Percentiles rank a stretch among this genome's conserved stretches.
These are phyloP conservation scores for Pseudorectes ferrugineus DNA, from an alignment of 2,113 vertebrate species.

Conservation along the genomic window DNA sequence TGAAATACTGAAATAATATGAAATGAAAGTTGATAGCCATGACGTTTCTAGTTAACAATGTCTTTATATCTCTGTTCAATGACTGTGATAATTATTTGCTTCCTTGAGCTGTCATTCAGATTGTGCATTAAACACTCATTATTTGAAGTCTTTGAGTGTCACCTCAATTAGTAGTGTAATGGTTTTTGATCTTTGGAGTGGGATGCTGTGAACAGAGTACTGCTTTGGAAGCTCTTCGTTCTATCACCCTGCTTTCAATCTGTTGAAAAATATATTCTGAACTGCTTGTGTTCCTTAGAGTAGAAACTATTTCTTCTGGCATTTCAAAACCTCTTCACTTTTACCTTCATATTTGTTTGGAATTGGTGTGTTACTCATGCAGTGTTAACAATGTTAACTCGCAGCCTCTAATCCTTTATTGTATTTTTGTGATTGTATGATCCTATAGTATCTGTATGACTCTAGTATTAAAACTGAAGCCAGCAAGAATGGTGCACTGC, in stretches of 20 bases:
- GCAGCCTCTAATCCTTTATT: not conserved
- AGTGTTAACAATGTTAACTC: rapidly evolving
- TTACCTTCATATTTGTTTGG: not conserved
- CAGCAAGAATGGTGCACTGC: not conserved
- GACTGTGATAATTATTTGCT: not conserved
- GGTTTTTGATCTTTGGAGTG: not conserved
- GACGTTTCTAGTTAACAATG: not conserved
- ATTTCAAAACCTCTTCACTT: not conserved
- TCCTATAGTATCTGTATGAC: not conserved
- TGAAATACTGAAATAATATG: not conserved
- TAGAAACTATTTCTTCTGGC: not conserved
- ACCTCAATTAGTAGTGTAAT: not conserved
- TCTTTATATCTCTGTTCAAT: not conserved
- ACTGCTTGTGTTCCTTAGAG: not conserved
- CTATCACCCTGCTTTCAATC: not conserved
- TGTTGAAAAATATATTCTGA: not conserved
- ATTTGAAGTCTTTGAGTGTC: not conserved
- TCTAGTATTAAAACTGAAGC: not conserved
- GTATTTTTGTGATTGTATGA: not conserved
- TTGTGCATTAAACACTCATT: not conserved
- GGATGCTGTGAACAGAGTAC: not conserved
- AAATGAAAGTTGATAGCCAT: not conserved
- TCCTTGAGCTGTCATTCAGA: not conserved
- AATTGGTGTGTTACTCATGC: not conserved
- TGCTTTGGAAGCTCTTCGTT: not conserved